These are phyloP conservation scores for Sebastolobus alascanus DNA, from an alignment of 2,797 vertebrate genomes.

Conservation along the genomic window DNA sequence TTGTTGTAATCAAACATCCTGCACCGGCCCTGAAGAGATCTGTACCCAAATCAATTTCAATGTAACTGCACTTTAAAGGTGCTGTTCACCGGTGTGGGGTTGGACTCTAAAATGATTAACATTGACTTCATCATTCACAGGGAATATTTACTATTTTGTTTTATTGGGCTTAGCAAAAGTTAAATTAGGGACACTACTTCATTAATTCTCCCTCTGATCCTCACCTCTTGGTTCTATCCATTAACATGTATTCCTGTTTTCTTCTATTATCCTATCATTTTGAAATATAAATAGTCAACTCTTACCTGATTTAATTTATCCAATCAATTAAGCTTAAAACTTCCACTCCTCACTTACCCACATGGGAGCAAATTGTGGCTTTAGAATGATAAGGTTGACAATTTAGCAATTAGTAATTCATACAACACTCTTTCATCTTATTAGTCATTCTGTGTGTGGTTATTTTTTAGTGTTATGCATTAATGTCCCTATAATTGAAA, in stretches of 20 bases:
- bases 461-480: constrained; percentile 7
- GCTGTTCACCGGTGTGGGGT: not conserved
- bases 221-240: not conserved
- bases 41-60: not conserved
- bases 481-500: constrained; percentile 21
- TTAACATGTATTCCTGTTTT: constrained; percentile 10
- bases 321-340: constrained; percentile 23
- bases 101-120: constrained; percentile 17
- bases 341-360: not conserved
- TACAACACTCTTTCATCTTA: not conserved
- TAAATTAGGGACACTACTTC: constrained; percentile 6
- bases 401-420: constrained; percentile 2
- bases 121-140: constrained; percentile 1
- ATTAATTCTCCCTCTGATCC: constrained; percentile 7
- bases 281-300: not conserved
- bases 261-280: not conserved
- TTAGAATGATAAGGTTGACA: not conserved
- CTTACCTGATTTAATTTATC: constrained; percentile 17
- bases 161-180: constrained; percentile 11
- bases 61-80: not conserved
- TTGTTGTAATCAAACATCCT: not conserved
- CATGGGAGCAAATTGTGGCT: constrained; percentile 4
- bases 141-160: constrained; percentile 21
- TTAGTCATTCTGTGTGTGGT: not conserved
- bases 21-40: not conserved